Percentiles rank a stretch among this genome's conserved stretches.
Evolutionary conservation across 2,113 vertebrate species (phyloP).

Genomic region (Furnarius figulus): DNA sequence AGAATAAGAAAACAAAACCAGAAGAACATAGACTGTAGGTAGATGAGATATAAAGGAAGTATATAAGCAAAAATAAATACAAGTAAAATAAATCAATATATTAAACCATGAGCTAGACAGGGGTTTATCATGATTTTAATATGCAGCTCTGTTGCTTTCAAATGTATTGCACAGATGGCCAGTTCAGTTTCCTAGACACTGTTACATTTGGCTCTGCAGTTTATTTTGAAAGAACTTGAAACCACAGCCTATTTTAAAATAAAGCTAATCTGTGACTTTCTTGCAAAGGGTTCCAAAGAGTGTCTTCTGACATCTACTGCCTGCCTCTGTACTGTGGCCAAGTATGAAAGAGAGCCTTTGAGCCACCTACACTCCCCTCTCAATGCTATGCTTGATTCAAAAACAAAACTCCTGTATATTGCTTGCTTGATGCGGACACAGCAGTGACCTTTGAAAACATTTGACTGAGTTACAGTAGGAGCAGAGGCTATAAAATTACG

Average conservation of each 20-base stretch:
- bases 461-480: not conserved
- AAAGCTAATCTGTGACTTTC: not conserved
- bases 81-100: not conserved
- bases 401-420: not conserved
- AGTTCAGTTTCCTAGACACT: not conserved
- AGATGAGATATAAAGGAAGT: not conserved
- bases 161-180: not conserved
- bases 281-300: not conserved
- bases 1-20: not conserved
- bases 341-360: constrained; percentile 1
- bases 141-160: not conserved
- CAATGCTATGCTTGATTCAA: not conserved
- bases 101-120: not conserved
- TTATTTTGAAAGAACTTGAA: constrained; percentile 11
- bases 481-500: not conserved
- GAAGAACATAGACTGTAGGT: not conserved
- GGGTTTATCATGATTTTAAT: not conserved
- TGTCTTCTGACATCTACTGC: not conserved
- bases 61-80: not conserved
- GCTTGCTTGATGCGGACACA: not conserved
- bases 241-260: not conserved
- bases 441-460: not conserved
- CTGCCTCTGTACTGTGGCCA: not conserved
- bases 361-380: not conserved
- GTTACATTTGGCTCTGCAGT: not conserved